A percentile compares a stretch with the other conserved stretches of the same genome.
Evolutionary conservation across 2,113 vertebrate genomes (phyloP).

Genomic region (Bufo bufo): DNA sequence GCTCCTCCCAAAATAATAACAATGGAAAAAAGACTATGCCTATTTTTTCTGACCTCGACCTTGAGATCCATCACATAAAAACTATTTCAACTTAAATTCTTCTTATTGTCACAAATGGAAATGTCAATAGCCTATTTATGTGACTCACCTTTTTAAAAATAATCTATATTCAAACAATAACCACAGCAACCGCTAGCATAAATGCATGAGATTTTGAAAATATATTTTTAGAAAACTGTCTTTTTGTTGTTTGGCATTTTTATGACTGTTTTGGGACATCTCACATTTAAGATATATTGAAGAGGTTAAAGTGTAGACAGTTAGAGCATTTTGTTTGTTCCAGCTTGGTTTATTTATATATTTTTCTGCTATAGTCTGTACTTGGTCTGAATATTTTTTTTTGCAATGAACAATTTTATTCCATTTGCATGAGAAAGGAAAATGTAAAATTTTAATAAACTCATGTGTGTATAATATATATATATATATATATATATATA

Average conservation of each 20-base stretch:
- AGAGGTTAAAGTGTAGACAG: conserved; percentile 2
- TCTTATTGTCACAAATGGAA: conserved; percentile 29
- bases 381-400: neutral
- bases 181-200: neutral
- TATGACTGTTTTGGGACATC: conserved; percentile 25
- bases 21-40: conserved; percentile 29
- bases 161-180: conserved; percentile 48
- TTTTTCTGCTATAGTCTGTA: neutral
- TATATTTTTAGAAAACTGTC: conserved; percentile 24
- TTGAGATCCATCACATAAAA: conserved; percentile 25
- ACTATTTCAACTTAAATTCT: conserved; percentile 20
- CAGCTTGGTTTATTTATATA: neutral
- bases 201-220: conserved; percentile 18
- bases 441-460: neutral
- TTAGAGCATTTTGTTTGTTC: neutral
- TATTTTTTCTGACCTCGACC: conserved; percentile 34
- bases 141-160: conserved; percentile 43
- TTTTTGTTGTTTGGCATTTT: conserved; percentile 21
- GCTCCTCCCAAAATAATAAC: conserved; percentile 40
- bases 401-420: neutral
- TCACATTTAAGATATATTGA: conserved; percentile 13
- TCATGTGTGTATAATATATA: no score
- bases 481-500: no score
- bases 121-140: conserved; percentile 39
- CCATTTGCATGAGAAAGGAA: neutral